These are phyloP conservation scores for Sinosuthora webbiana DNA, from an alignment of 2,113 vertebrate genomes.

Conservation along the genomic window DNA sequence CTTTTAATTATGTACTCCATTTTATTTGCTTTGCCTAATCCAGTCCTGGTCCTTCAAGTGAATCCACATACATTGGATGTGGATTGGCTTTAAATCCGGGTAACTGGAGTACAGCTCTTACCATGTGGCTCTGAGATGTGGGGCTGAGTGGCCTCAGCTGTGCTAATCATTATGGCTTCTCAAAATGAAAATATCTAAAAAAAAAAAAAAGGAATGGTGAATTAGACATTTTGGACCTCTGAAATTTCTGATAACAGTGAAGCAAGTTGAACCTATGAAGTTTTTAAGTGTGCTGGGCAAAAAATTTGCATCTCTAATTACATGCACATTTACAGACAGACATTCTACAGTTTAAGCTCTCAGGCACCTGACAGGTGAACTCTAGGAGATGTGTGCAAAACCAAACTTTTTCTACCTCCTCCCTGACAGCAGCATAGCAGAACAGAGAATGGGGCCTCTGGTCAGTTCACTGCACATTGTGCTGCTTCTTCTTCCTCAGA, in stretches of 20 bases:
- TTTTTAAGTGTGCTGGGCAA: neutral
- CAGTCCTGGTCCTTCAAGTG: neutral
- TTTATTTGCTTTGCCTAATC: neutral
- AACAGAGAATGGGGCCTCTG: no score
- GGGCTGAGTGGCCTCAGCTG: neutral
- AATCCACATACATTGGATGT: neutral
- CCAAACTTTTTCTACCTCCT: neutral
- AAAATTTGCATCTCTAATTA: neutral
- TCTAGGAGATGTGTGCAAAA: neutral
- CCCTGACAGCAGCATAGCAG: fast-evolving
- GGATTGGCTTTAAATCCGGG: neutral
- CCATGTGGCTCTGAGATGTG: neutral
- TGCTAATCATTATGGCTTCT: neutral
- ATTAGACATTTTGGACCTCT: neutral
- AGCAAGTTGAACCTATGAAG: neutral
- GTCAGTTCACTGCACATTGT: neutral
- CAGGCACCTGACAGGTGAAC: neutral
- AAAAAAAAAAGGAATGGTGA: neutral
- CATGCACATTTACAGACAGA: neutral
- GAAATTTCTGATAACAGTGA: neutral
- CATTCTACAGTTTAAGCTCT: neutral
- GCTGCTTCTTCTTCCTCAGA: neutral
- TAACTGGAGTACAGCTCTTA: neutral
- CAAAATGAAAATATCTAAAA: neutral
- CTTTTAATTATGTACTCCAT: neutral